These are phyloP conservation scores for Xestia ashworthii DNA, from an alignment of 2,888 invertebrate genomes.

Conservation along the genomic window DNA sequence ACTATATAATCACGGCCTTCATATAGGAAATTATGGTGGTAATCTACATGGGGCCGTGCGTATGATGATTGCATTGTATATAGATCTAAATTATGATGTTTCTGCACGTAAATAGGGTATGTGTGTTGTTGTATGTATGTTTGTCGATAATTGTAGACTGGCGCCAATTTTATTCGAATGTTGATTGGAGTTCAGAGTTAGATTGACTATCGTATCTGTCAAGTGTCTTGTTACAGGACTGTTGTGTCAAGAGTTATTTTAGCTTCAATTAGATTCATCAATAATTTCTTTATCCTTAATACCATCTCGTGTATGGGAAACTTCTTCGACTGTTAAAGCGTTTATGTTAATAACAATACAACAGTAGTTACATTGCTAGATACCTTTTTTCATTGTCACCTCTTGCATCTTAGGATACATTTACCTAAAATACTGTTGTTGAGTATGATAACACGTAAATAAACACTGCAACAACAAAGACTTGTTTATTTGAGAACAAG, in stretches of 20 bases:
- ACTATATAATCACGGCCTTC: slow-evolving; percentile 68
- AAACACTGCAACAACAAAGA: slow-evolving; percentile 23
- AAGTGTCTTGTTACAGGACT: slow-evolving; percentile 11
- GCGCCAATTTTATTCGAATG: slow-evolving; percentile 19
- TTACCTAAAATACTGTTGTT: not conserved
- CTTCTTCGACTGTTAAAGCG: not conserved
- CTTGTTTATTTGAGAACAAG: slow-evolving; percentile 1
- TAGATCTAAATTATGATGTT: slow-evolving; percentile 53
- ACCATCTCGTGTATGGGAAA: not conserved
- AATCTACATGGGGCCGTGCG: slow-evolving; percentile 61
- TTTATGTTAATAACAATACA: not conserved
- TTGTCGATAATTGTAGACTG: slow-evolving; percentile 23
- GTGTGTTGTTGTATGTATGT: slow-evolving; percentile 2
- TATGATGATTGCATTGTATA: slow-evolving; percentile 52
- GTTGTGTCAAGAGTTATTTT: not conserved
- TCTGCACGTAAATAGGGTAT: slow-evolving; percentile 40
- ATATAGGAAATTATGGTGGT: slow-evolving; percentile 66
- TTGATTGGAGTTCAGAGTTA: slow-evolving; percentile 9
- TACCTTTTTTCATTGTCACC: not conserved
- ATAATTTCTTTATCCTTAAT: not conserved
- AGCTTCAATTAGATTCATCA: not conserved
- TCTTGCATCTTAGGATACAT: not conserved
- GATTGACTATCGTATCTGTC: slow-evolving; percentile 1
- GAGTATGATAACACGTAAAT: not conserved
- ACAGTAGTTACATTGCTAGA: not conserved